Evolutionary conservation across 2,888 invertebrate genomes (phyloP), one percentile per base, ranked within the genome.

Genomic region (Eupithecia pulchellata): DNA sequence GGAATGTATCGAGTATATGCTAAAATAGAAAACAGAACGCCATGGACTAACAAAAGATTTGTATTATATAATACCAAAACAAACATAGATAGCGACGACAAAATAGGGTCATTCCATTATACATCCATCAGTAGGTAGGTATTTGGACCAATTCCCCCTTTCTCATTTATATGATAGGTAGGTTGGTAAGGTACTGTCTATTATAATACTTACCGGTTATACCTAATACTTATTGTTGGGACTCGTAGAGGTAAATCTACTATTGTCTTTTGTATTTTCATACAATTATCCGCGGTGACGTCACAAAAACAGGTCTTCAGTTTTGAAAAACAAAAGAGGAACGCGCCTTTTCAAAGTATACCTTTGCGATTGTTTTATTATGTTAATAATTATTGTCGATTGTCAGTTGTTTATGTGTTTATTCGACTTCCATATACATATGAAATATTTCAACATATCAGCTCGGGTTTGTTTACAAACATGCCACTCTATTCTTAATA

Each of bases 381-480:
- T 52, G 52, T 52, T 52, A 11, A 52, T 52, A 52, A 52, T 4
- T 13, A 52, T 4, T 13, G 25, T 0, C 52, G 20, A 52, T 52
- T 52, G 4, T 52, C 52, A 52, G 52, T 52, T 52, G 52, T 52
- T 52, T 52, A 25, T 52, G 25, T 52, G 20, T 47, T 47, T 47
- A 47, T 25, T 11, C 20, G 52, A 47, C 20, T 47, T 47, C 47
- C 13, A 52, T 20, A 52, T 11, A 57, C 57, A 57, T 13, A 39
- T 5, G 57, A 29, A 20, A 57, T 6, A 57, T 57, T 29, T 11
- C 4, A 17, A 57, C 57, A 57, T 57, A 29, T 55, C 27, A 14
- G 29, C 13, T 57, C 6, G 17, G 29, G 2, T 57, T 57, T 57
- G 57, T 57, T 57, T 29, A 57, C 17, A 8, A 29, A 57, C 14